phyloP scores from a whole-genome alignment of 2,113 vertebrate genomes.

The Psammodynastes pulverulentus region DNA sequence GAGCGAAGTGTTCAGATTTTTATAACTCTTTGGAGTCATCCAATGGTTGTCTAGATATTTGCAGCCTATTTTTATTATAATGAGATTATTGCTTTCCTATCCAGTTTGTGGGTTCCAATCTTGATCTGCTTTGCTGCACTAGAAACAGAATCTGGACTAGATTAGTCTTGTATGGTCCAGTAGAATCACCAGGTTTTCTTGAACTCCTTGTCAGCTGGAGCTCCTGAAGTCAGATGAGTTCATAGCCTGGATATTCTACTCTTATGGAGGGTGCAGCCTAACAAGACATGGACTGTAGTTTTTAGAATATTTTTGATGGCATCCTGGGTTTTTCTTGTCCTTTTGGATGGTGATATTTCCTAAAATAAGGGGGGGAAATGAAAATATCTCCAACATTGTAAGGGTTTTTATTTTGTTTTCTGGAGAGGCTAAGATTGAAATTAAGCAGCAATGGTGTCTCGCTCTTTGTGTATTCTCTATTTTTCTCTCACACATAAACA shows the following conservation, averaged over 20 bases:
- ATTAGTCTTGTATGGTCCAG: neutral
- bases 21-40: neutral
- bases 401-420: neutral
- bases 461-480: neutral
- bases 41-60: neutral
- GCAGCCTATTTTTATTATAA: neutral
- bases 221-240: neutral
- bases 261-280: no score
- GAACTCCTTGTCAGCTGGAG: neutral
- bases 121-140: neutral
- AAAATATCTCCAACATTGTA: neutral
- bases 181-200: neutral
- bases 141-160: neutral
- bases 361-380: neutral
- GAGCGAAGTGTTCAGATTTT: neutral
- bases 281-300: no score
- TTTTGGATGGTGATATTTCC: neutral
- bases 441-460: neutral
- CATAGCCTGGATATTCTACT: neutral
- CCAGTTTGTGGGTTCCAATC: neutral
- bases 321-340: no score
- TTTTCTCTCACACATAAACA: neutral
- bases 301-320: no score
- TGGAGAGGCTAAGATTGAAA: neutral
- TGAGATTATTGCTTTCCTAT: neutral